Base-by-base conservation (phyloP, 2,888 invertebrate species). In the Galerucella calmariensis region DNA sequence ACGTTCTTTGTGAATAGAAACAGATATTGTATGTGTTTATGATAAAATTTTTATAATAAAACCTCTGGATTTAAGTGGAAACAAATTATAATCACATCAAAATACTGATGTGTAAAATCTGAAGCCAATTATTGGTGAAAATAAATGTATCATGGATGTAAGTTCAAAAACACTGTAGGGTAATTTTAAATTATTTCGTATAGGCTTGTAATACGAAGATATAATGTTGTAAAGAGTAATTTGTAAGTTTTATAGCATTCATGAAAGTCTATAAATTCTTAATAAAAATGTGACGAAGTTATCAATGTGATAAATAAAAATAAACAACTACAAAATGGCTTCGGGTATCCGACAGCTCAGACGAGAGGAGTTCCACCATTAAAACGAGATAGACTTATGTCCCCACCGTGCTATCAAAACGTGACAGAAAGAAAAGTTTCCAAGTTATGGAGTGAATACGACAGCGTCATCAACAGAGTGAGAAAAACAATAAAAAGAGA, bases 271-370 rank as follows among this genome's bases (percentile, higher is more conserved):
- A 35, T 59, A 65, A 53, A 71, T 65, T 71, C 56, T 65, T 63
- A 71, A 71, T 51, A 63, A 41, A 41, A 70, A 70, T 59, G 56
- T 58, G 70, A 73, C 59, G 71, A 70, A 71, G 65, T 71, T 53
- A 71, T 71, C 71, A 56, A 56, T 71, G 67, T 71, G 75, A 77
- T 72, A 78, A 79, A 77, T 72, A 76, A 79, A 77, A 77, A 78
- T 72, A 66, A 73, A 81, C 83, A 83, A 82, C 83, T 83, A 83
- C 85, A 86, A 86, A 84, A 86, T 86, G 86, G 86, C 86, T 84
- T 85, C 85, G 83, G 78, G 66, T 78, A 77, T 80, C 80, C 79
- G 78, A 82, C 79, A 67, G 68, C 73, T 72, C 67, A 58, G 71
- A 70, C 65, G 68, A 69, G 71, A 67, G 72, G 72, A 72, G 68